Evolutionary conservation across 2,888 invertebrate genomes (phyloP).

Genomic region (Ennomos erosarius): DNA sequence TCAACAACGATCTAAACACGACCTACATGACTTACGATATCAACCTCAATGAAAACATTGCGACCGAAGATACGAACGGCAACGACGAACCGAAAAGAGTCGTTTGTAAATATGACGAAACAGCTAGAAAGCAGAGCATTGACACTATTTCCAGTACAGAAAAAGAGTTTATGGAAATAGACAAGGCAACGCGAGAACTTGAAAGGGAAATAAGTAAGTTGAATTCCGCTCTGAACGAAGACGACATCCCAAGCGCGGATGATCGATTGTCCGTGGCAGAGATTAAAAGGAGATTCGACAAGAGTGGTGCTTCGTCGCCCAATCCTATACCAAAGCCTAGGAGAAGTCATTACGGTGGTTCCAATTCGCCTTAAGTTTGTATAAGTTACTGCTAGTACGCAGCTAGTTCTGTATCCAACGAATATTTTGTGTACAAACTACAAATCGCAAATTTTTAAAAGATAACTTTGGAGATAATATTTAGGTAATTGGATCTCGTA

Average conservation of each 20-base stretch:
- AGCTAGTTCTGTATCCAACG: constrained; percentile 14
- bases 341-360: constrained; percentile 77
- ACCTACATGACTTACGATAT: constrained; percentile 71
- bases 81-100: constrained; percentile 74
- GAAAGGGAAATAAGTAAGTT: constrained; percentile 79
- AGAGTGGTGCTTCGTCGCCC: constrained; percentile 75
- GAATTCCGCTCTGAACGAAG: constrained; percentile 76
- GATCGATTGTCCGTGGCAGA: constrained; percentile 72
- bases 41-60: constrained; percentile 66
- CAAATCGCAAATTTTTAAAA: constrained; percentile 18
- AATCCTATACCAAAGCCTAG: constrained; percentile 86
- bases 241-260: constrained; percentile 63
- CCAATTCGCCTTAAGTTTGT: constrained; percentile 55
- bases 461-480: constrained; percentile 21
- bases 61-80: constrained; percentile 63
- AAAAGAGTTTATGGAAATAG: constrained; percentile 79
- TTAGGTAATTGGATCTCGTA: constrained; percentile 45
- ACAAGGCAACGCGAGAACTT: constrained; percentile 74
- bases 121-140: constrained; percentile 68
- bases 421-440: constrained; percentile 24
- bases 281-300: constrained; percentile 83
- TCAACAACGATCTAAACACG: constrained; percentile 65
- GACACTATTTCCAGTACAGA: constrained; percentile 78
- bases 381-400: constrained; percentile 7
- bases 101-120: constrained; percentile 71